Conservation (phyloP, 1,140 invertebrate species). For the Penaeus japonicus region DNA sequence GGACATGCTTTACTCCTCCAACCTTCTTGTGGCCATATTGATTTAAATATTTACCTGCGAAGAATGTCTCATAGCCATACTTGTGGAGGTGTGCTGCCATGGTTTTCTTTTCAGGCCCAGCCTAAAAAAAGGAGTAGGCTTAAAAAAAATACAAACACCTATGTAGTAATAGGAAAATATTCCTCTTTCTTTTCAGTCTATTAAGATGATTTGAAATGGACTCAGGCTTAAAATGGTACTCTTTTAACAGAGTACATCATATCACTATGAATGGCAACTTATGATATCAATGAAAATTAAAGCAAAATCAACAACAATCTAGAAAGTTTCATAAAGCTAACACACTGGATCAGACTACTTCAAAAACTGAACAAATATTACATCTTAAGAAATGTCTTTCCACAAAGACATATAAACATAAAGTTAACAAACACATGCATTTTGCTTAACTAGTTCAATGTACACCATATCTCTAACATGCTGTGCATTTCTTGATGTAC, state of each 20-base stretch:
- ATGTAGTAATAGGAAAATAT: neutral
- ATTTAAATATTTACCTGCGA: slow-evolving; percentile 88
- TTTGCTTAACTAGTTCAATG: no score
- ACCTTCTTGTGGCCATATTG: slow-evolving; percentile 72
- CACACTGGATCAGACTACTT: no score
- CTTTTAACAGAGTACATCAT: neutral
- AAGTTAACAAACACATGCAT: no score
- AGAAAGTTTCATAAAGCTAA: no score
- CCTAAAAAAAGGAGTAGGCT: slow-evolving; percentile 35
- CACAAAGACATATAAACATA: no score
- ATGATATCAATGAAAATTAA: neutral
- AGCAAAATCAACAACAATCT: no score
- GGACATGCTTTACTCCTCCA: slow-evolving; percentile 74
- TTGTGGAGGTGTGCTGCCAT: slow-evolving; percentile 75
- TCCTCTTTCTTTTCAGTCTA: neutral
- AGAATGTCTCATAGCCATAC: slow-evolving; percentile 79
- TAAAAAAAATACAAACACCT: neutral
- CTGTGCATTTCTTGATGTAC: no score
- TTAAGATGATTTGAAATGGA: neutral
- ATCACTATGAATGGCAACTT: neutral
- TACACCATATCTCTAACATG: no score
- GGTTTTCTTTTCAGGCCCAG: slow-evolving; percentile 71
- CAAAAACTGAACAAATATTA: no score
- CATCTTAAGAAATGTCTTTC: no score
- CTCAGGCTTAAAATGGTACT: neutral